phyloP scores from a whole-genome alignment of 1,140 invertebrate genomes.

The Brachionus koreanus region DNA sequence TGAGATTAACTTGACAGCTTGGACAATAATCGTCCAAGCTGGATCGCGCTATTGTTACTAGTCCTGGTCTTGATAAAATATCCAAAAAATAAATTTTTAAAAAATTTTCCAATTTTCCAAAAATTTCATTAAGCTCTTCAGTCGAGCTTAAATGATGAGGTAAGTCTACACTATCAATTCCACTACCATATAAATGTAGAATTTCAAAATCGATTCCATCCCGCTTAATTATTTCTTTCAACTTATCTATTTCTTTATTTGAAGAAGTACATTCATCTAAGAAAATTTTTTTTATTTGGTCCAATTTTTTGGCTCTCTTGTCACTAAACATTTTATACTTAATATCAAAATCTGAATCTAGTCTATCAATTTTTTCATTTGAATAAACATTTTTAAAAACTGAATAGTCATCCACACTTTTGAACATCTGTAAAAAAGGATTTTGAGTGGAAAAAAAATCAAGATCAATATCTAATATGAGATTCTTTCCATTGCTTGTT shows the following conservation, averaged over 20 bases:
- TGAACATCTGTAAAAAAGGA: conserved; percentile 70
- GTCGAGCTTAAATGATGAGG: conserved; percentile 74
- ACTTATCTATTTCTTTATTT: conserved; percentile 36
- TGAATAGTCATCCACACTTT: conserved; percentile 48
- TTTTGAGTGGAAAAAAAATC: conserved; percentile 87
- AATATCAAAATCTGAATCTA: conserved; percentile 3
- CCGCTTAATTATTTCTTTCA: conserved; percentile 48
- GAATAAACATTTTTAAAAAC: conserved; percentile 52
- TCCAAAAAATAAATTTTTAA: conserved; percentile 57
- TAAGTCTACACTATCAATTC: conserved; percentile 71
- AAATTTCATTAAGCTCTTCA: conserved; percentile 66
- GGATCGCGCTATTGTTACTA: conserved; percentile 60
- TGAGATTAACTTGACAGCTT: conserved; percentile 64
- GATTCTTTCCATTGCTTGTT: conserved; percentile 49
- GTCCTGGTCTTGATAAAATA: neutral
- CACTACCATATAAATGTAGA: conserved; percentile 77
- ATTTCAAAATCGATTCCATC: conserved; percentile 71
- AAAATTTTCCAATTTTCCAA: conserved; percentile 64
- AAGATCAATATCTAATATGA: conserved; percentile 81
- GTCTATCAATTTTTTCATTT: conserved; percentile 39
- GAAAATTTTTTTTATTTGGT: neutral
- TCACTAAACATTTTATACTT: neutral
- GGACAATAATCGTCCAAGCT: conserved; percentile 82
- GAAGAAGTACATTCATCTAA: neutral
- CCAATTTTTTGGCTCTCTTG: neutral